Percentiles rank a stretch among this genome's conserved stretches.
Evolutionary conservation across 2,797 vertebrate genomes (phyloP).

Genomic region (Acomys russatus): DNA sequence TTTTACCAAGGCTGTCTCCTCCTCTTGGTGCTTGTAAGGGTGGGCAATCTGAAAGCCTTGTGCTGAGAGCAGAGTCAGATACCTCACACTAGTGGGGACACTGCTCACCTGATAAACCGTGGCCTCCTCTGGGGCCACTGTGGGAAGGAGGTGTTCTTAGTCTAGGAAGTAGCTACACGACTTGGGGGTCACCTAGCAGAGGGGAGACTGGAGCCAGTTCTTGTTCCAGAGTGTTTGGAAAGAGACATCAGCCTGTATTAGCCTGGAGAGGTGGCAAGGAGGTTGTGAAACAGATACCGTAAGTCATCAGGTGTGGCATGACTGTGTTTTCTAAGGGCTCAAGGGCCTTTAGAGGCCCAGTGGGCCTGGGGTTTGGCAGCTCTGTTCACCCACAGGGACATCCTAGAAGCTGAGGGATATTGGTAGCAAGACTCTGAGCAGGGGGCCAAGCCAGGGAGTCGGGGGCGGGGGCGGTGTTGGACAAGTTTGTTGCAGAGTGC

Average conservation of each 20-base stretch:
- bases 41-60: not conserved
- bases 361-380: not conserved
- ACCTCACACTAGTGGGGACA: not conserved
- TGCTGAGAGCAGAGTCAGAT: not conserved
- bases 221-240: not conserved
- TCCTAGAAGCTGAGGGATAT: not conserved
- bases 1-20: not conserved
- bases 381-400: not conserved
- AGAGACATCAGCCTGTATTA: not conserved
- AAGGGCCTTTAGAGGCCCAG: too few species aligned
- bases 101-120: not conserved
- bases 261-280: not conserved
- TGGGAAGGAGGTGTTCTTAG: not conserved
- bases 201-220: not conserved
- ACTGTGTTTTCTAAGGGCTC: not conserved
- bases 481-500: not conserved
- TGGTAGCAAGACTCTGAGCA: not conserved
- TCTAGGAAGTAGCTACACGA: not conserved
- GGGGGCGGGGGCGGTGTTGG: not conserved
- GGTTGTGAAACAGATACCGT: not conserved
- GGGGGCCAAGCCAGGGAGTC: not conserved
- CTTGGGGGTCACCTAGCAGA: not conserved
- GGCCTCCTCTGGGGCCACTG: not conserved
- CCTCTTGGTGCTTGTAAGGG: not conserved
- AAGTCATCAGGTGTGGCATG: not conserved